Percentiles rank a stretch among this genome's conserved stretches.
Evolutionary conservation across 2,113 vertebrate species (phyloP).

Genomic region (Girardinichthys multiradiatus): DNA sequence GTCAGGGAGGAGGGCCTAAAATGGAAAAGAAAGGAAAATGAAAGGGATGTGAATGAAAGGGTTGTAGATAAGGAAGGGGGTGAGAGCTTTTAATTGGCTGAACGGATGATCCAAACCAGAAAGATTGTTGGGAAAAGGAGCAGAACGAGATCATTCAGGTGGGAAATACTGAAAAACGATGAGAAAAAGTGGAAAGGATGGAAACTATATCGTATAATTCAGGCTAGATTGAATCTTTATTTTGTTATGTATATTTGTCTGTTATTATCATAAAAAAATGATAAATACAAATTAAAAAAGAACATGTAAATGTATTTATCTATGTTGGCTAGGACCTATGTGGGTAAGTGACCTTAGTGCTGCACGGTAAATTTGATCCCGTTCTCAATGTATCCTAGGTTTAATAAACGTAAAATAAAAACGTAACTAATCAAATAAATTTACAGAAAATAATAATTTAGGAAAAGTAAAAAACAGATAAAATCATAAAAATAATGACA

Average conservation of each 20-base stretch:
- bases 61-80: conserved; percentile 21
- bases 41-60: conserved; percentile 35
- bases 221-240: background rate
- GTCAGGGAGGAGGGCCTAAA: conserved; percentile 67
- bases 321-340: too few species aligned
- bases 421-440: background rate
- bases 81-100: conserved; percentile 36
- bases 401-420: too few species aligned
- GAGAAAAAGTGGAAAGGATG: background rate
- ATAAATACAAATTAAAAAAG: too few species aligned
- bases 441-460: too few species aligned
- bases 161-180: too few species aligned
- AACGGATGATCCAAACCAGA: background rate
- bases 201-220: background rate
- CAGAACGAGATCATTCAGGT: background rate
- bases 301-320: too few species aligned
- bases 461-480: too few species aligned
- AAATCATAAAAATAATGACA: too few species aligned
- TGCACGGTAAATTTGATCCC: too few species aligned
- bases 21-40: conserved; percentile 50
- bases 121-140: background rate
- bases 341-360: too few species aligned
- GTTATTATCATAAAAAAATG: background rate
- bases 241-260: background rate
- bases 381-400: too few species aligned